Base-by-base conservation (phyloP, 2,888 invertebrate genomes). In the Polymixis lichenea region DNA sequence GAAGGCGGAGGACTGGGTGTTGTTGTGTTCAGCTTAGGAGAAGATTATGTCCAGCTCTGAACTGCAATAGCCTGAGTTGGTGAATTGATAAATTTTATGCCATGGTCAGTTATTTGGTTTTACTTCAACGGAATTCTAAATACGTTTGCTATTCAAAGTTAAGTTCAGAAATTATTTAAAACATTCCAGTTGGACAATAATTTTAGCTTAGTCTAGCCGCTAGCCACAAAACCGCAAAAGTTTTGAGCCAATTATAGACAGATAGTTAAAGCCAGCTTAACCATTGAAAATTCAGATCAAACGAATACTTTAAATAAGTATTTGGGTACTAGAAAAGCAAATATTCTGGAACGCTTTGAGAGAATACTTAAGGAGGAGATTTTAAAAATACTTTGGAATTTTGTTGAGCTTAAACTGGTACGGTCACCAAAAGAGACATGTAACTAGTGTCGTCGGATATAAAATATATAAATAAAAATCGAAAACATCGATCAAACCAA, bases 281-380 rank as follows among this genome's bases (percentile, higher is more conserved):
- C 66, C 58, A 56, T 49, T 79, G 17, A 67, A 58, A 58, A 19
- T 72, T 55, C 7, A 78, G 22, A 67, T 25, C 38, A 55, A 67
- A 64, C 49, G 15, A 78, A 80, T 68, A 72, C 67, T 78, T 78
- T 55, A 25, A 28, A 49, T 55, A 61, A 83, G 43, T 22, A 55
- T 46, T n/a, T 58, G 19, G 3, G 53, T 22, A 64, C 38, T 43
- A 46, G 6, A 38, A 38, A n/a, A 58, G 11, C 32, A 32, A 4
- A 46, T 15, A 17, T 64, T 58, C 17, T 51, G 25, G 25, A 65
- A 55, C 5, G 53, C 60, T 65, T 69, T 65, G 25, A 65, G 28
- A 28, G 7, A 55, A 58, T 32, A 25, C 19, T 19, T 56, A 25
- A 9, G 25, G 2, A 15, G 11, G 22, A 68, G 22, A 67, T n/a